Base-by-base conservation (phyloP, 2,888 invertebrate species). In the Chymomyza caudatula region DNA sequence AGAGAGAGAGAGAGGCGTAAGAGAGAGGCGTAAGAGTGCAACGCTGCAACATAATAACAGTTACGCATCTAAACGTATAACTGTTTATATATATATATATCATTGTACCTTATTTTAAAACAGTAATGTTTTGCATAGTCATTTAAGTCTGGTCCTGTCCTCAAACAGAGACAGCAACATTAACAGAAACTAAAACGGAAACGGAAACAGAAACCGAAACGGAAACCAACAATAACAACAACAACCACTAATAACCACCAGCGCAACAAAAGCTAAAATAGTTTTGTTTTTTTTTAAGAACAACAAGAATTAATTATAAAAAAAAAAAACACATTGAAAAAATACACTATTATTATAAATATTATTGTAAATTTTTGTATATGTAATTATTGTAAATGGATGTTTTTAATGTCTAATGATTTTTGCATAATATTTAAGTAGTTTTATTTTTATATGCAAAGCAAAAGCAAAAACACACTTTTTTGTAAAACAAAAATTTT, bases 81-180 rank as follows among this genome's bases (percentile, higher is more conserved):
- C 47, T 60, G 54, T 61, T 42, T 43, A 23, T 60, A 60, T 53
- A 20, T 56, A 64, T 58, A 65, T 71, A 73, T 83, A 85, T 85
- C 83, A 77, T 78, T 83, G 82, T 83, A 83, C 82, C 82, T 83
- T 83, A 83, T 83, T 83, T 83, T 80, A 67, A 73, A 74, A 81
- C 74, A 65, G 71, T 69, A 69, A 78, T 75, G 82, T 80, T 75
- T 83, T 84, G 59, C 19, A 69, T 82, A 82, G 82, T 82, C 85
- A 85, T 13, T 69, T 83, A 83, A 85, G 82, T 83, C 82, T 80
- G 80, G 80, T 81, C 80, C 19, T 15, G 80, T 78, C 69, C 8
- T 8, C 51, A 17, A 49, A 49, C 13, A 51, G 20, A 54, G 42
- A 77, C 13, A 51, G n/a, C n/a, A 37, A 37, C 8, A 37, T 8